Conservation (phyloP, 2,797 vertebrate species). For the Labeo calbasu region DNA sequence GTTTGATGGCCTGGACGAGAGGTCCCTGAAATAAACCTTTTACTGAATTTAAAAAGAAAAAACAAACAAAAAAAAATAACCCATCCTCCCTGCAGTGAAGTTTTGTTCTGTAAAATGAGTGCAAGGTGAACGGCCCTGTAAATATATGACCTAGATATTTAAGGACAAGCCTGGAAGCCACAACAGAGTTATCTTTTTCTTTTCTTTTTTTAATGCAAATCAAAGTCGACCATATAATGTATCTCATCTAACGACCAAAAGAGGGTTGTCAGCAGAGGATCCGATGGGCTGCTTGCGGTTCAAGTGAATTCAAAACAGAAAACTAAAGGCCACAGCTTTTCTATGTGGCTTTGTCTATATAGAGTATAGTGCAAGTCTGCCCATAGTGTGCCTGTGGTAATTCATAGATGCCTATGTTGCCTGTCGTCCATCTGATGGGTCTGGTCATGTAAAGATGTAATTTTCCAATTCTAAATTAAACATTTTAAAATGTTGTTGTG, state of each 20-base stretch:
- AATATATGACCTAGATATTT: conserved; percentile 77
- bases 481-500: conserved; percentile 77
- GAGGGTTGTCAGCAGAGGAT: conserved; percentile 79
- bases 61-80: conserved; percentile 70
- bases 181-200: conserved; percentile 49
- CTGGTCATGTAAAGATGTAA: conserved; percentile 84
- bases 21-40: conserved; percentile 85
- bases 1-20: conserved; percentile 88
- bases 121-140: conserved; percentile 77
- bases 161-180: conserved; percentile 66
- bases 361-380: conserved; percentile 89
- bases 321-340: conserved; percentile 76
- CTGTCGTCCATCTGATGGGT: conserved; percentile 82
- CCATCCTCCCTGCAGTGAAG: conserved; percentile 66
- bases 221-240: conserved; percentile 69
- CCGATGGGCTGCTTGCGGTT: conserved; percentile 73
- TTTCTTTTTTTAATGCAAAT: conserved; percentile 78
- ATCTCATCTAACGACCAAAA: conserved; percentile 92
- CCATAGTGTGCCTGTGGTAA: conserved; percentile 89
- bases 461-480: conserved; percentile 90
- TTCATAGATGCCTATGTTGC: conserved; percentile 84
- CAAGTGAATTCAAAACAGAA: conserved; percentile 67
- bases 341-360: conserved; percentile 79
- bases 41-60: conserved; percentile 67
- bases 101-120: conserved; percentile 74